A percentile compares a stretch with the other conserved stretches of the same genome.
Conservation (phyloP, 2,888 invertebrate species). For the Nematopogon swammerdamellus region DNA sequence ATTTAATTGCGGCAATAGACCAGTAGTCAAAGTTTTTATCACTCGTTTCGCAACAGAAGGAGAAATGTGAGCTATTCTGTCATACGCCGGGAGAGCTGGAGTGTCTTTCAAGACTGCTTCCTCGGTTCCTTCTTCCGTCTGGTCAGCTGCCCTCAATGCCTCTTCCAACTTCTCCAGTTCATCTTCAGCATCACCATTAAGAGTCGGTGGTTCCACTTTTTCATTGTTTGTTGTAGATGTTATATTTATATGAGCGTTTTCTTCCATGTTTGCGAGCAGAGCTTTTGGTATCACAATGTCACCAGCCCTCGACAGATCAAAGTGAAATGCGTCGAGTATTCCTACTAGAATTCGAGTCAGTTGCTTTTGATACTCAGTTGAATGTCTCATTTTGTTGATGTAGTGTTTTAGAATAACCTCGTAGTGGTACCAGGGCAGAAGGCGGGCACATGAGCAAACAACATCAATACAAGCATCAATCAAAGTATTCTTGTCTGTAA, state of each 20-base stretch:
- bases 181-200: slow-evolving; percentile 13
- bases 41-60: slow-evolving; percentile 74
- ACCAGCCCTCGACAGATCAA: slow-evolving; percentile 69
- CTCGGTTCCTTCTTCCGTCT: slow-evolving; percentile 31
- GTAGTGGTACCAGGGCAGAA: slow-evolving; percentile 89
- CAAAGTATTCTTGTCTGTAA: slow-evolving; percentile 71
- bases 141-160: slow-evolving; percentile 34
- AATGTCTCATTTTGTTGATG: slow-evolving; percentile 68
- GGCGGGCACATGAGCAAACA: slow-evolving; percentile 69
- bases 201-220: slow-evolving; percentile 13
- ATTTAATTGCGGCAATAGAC: slow-evolving; percentile 78
- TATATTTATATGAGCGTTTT: slow-evolving; percentile 12
- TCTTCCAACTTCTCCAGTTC: slow-evolving; percentile 25
- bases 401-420: slow-evolving; percentile 78
- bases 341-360: slow-evolving; percentile 72
- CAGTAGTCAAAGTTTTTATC: slow-evolving; percentile 64
- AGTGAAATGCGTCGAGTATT: slow-evolving; percentile 90
- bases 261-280: slow-evolving; percentile 23
- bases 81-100: slow-evolving; percentile 31
- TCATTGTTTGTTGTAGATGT: slow-evolving; percentile 13
- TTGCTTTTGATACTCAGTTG: slow-evolving; percentile 78
- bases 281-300: slow-evolving; percentile 34
- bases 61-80: slow-evolving; percentile 55
- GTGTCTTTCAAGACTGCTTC: slow-evolving; percentile 20
- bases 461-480: slow-evolving; percentile 84